These are phyloP conservation scores for Nothoprocta perdicaria DNA, from an alignment of 2,113 vertebrate genomes.

Conservation along the genomic window DNA sequence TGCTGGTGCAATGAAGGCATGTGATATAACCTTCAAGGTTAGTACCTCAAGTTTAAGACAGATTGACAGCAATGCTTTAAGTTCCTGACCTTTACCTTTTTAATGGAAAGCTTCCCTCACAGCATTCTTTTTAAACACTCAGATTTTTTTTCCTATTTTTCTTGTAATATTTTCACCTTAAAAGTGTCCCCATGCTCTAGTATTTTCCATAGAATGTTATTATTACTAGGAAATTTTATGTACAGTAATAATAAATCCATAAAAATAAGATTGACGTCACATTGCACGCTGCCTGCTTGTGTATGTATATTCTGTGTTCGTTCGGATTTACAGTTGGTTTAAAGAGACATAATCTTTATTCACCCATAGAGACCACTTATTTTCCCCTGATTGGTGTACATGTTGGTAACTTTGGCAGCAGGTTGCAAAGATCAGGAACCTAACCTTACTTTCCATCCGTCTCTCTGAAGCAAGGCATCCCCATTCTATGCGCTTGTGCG, in stretches of 20 bases:
- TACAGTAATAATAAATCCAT: conserved; percentile 60
- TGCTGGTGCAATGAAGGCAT: not conserved
- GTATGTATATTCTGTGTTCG: conserved; percentile 40
- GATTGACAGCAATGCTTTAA: not conserved
- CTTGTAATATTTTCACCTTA: conserved; percentile 42
- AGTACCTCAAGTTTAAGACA: conserved; percentile 35
- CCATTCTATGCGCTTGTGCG: not conserved
- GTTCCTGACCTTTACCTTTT: conserved; percentile 50
- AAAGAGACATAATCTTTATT: conserved; percentile 69
- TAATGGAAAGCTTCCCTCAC: conserved; percentile 15
- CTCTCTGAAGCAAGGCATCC: not conserved
- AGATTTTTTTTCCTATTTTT: conserved; percentile 55
- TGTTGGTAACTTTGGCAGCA: conserved; percentile 21
- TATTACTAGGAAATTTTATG: conserved; percentile 59
- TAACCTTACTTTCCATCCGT: not conserved
- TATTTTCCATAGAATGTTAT: conserved; percentile 58
- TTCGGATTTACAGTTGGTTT: conserved; percentile 62
- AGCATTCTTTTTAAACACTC: conserved; percentile 35
- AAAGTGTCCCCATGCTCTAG: conserved; percentile 51
- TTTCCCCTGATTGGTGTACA: conserved; percentile 17
- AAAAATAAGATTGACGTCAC: conserved; percentile 63
- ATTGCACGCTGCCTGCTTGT: conserved; percentile 40
- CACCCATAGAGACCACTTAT: conserved; percentile 61
- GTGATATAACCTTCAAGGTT: conserved; percentile 31
- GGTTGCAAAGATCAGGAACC: conserved; percentile 30